Evolutionary conservation across 2,888 invertebrate genomes (phyloP).

Genomic region (Pachycephus smyrnensis): DNA sequence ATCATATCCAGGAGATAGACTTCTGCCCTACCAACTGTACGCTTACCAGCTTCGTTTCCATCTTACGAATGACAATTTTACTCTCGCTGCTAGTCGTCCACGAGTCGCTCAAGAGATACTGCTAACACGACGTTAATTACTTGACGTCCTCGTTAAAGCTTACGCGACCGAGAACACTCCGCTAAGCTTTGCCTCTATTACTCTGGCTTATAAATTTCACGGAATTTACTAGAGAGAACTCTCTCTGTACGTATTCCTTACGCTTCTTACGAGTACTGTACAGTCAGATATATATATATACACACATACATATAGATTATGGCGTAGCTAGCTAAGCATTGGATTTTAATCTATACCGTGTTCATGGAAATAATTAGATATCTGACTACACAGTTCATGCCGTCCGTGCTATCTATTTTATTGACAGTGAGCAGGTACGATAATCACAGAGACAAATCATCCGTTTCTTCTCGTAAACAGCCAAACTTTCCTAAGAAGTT

Average conservation of each 20-base stretch:
- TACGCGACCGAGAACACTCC: slow-evolving; percentile 16
- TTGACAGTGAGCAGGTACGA: neutral
- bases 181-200: neutral
- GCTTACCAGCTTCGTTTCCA: neutral
- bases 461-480: neutral
- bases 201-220: neutral
- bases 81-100: neutral
- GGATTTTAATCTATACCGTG: neutral
- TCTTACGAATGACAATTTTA: neutral
- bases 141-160: slow-evolving; percentile 37
- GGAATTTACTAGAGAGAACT: neutral
- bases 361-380: neutral
- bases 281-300: neutral
- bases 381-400: neutral
- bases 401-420: neutral
- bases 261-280: neutral
- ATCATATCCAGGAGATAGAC: neutral
- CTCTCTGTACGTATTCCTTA: neutral
- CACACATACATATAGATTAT: too few relatives aligned
- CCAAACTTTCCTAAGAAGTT: neutral
- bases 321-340: neutral
- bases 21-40: neutral
- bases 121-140: slow-evolving; percentile 55
- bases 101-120: neutral
- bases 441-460: neutral